Evolutionary conservation across 1,140 invertebrate species (phyloP).

Genomic region (Cotesia vestalis): DNA sequence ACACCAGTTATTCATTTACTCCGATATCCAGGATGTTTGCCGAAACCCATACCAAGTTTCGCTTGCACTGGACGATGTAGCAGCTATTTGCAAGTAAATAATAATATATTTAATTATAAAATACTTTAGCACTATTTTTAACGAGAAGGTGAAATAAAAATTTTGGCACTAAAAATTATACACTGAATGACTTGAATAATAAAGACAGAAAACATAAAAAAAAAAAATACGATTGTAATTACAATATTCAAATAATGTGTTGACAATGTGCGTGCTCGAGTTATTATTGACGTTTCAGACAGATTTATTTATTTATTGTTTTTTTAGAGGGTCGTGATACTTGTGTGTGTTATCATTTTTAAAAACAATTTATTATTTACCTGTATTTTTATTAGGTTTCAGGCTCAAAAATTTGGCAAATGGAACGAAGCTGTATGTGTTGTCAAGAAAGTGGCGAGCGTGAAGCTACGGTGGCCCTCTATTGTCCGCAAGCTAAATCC

Average conservation of each 20-base stretch:
- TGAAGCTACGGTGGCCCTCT: constrained; percentile 86
- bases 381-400: constrained; percentile 75
- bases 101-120: constrained; percentile 21
- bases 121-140: constrained; percentile 6
- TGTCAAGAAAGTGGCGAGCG: constrained; percentile 93
- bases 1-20: constrained; percentile 92
- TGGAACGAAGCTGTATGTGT: constrained; percentile 93
- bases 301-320: neutral
- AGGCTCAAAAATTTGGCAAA: constrained; percentile 96
- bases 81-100: constrained; percentile 87
- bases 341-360: neutral
- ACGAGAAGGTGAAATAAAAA: neutral
- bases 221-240: constrained; percentile 19
- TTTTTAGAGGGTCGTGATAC: neutral
- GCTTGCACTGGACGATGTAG: constrained; percentile 90
- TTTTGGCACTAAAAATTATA: neutral
- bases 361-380: constrained; percentile 32
- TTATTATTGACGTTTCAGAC: too few relatives aligned
- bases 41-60: constrained; percentile 92
- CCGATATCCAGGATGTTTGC: constrained; percentile 90
- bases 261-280: too few relatives aligned
- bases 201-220: constrained; percentile 7
- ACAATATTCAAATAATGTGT: constrained; percentile 12
- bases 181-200: constrained; percentile 3
- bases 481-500: constrained; percentile 87